A percentile compares a stretch with the other conserved stretches of the same genome.
phyloP scores from a whole-genome alignment of 2,113 vertebrate species.

The Paramormyrops kingsleyae region DNA sequence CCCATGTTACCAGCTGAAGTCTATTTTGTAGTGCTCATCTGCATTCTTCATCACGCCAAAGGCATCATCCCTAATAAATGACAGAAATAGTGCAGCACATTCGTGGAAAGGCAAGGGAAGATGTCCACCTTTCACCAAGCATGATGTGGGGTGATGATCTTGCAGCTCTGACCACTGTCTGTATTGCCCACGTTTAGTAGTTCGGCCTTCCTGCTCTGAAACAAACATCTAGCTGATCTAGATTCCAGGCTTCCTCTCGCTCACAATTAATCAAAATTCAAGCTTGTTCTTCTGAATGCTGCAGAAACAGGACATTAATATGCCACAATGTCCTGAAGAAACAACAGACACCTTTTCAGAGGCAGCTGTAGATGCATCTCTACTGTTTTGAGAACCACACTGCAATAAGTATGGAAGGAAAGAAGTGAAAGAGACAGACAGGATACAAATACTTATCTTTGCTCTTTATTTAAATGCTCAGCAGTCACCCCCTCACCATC shows the following conservation, averaged over 20 bases:
- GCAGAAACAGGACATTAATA: not conserved
- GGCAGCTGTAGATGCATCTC: conserved; percentile 9
- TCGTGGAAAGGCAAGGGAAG: not conserved
- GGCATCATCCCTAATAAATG: not conserved
- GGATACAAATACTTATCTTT: not conserved
- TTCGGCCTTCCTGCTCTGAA: not conserved
- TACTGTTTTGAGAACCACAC: conserved; percentile 4
- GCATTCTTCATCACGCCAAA: not conserved
- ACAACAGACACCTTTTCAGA: conserved; percentile 11
- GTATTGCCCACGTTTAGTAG: not conserved
- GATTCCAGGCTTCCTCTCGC: conserved; percentile 7
- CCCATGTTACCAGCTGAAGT: not conserved
- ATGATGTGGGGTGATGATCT: not conserved
- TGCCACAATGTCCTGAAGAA: not conserved
- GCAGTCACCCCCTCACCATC: not conserved
- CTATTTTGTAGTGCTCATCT: not conserved
- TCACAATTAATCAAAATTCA: not conserved
- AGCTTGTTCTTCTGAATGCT: not conserved
- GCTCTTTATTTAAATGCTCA: not conserved
- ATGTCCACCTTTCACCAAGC: not conserved
- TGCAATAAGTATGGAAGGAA: not conserved
- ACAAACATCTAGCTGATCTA: not conserved
- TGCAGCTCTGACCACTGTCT: not conserved
- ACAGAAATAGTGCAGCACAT: not conserved
- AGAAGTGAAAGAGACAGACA: conserved; percentile 4